phyloP scores from a whole-genome alignment of 2,888 invertebrate genomes.

The Drosophila anomelani region DNA sequence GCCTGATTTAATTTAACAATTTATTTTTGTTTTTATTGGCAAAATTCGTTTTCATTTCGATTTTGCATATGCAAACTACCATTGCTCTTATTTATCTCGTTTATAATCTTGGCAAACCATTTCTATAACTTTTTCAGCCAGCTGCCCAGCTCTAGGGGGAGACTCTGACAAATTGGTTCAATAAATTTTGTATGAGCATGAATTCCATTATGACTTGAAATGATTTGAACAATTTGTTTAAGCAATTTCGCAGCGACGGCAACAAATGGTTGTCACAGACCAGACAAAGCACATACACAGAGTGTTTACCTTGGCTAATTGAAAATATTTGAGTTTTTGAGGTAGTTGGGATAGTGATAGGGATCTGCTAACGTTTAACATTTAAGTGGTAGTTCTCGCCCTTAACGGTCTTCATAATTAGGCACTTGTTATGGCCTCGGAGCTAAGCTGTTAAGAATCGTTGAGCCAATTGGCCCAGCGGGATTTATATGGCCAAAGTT shows the following conservation, averaged over 20 bases:
- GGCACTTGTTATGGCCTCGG: constrained; percentile 12
- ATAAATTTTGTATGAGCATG: constrained; percentile 25
- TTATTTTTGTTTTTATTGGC: not conserved
- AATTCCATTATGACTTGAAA: constrained; percentile 33
- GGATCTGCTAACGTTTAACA: not conserved
- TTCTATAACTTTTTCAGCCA: constrained; percentile 4
- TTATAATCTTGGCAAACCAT: constrained; percentile 3
- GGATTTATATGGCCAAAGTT: constrained; percentile 36
- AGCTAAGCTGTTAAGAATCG: constrained; percentile 24
- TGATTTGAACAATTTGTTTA: constrained; percentile 31
- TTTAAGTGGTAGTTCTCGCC: constrained; percentile 10
- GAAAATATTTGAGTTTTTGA: constrained; percentile 4
- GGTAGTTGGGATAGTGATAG: not conserved
- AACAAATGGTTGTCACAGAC: constrained; percentile 16
- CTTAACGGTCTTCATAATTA: constrained; percentile 50
- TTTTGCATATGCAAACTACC: constrained; percentile 11
- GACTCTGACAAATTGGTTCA: constrained; percentile 25
- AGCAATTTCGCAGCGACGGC: constrained; percentile 16
- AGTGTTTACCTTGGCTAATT: constrained; percentile 26
- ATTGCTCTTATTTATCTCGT: constrained; percentile 7
- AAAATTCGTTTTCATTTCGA: not conserved
- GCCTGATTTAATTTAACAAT: not conserved
- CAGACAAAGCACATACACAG: not conserved
- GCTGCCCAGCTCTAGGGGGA: not conserved
- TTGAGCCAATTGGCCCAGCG: constrained; percentile 58